These are phyloP conservation scores for Nemotelus nigrinus DNA, from an alignment of 2,888 invertebrate genomes.

Conservation along the genomic window DNA sequence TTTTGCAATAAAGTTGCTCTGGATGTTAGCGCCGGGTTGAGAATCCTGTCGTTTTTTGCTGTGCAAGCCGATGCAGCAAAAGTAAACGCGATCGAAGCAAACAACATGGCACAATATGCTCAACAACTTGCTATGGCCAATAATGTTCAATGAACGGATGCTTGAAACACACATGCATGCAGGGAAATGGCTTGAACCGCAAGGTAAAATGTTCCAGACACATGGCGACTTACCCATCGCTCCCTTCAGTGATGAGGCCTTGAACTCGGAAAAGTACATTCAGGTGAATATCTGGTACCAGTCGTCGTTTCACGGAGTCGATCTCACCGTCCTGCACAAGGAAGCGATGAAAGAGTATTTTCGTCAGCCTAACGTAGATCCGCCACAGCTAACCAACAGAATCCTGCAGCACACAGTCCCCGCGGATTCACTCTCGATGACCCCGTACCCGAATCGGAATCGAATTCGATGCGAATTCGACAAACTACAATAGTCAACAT, in stretches of 20 bases:
- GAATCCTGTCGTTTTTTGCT: conserved; percentile 98
- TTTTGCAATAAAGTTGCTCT: conserved; percentile 83
- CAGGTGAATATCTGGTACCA: conserved; percentile 99
- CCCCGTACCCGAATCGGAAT: conserved; percentile 68
- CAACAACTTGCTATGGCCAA: conserved; percentile 78
- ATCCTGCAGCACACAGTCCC: too few species aligned
- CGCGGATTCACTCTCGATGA: too few species aligned
- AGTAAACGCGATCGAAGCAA: conserved; percentile 99
- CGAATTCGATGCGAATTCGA: conserved; percentile 60
- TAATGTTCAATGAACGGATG: conserved; percentile 93
- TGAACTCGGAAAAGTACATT: conserved; percentile 97
- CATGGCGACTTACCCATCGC: conserved; percentile 81
- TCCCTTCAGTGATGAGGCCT: conserved; percentile 96
- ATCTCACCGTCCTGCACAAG: conserved; percentile 67
- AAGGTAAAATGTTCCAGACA: conserved; percentile 84
- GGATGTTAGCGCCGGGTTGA: conserved; percentile 98
- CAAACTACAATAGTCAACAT: too few species aligned
- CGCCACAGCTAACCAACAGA: too few species aligned
- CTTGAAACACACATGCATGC: conserved; percentile 98
- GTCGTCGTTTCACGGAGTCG: conserved; percentile 97
- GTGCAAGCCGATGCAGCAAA: conserved; percentile 95
- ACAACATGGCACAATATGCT: too few species aligned
- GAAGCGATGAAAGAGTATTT: too few species aligned
- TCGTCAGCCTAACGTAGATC: too few species aligned
- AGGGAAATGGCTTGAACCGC: conserved; percentile 94